phyloP scores from a whole-genome alignment of 2,888 invertebrate species.

The Monochamus alternatus region DNA sequence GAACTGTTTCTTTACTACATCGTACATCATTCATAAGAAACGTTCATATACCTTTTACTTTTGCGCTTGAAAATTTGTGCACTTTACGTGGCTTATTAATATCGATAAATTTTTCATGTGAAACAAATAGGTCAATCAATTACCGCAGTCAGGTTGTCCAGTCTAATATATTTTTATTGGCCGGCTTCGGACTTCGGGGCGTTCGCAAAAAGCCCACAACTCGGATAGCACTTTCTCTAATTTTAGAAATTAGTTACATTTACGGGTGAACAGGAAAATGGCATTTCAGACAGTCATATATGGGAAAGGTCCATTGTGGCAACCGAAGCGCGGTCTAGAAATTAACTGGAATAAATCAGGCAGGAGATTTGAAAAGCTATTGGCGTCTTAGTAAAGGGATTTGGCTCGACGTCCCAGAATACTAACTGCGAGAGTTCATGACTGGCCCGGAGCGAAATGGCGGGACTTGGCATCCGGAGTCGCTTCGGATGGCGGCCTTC shows the following conservation, averaged over 20 bases:
- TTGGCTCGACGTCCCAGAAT: constrained; percentile 58
- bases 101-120: neutral
- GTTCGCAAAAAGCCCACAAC: constrained; percentile 24
- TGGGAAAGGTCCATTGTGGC: constrained; percentile 46
- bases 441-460: constrained; percentile 56
- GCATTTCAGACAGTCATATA: constrained; percentile 47
- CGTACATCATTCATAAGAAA: neutral
- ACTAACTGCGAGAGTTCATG: constrained; percentile 50
- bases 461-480: constrained; percentile 59
- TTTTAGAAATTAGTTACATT: constrained; percentile 49
- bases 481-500: constrained; percentile 57
- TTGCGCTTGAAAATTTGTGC: neutral
- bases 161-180: constrained; percentile 31
- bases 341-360: constrained; percentile 67
- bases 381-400: constrained; percentile 60
- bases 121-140: constrained; percentile 12
- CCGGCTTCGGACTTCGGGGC: neutral
- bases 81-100: neutral
- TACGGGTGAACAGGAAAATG: constrained; percentile 31
- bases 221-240: constrained; percentile 48
- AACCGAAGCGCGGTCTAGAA: constrained; percentile 53
- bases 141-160: neutral
- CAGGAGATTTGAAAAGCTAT: constrained; percentile 64
- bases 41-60: neutral
- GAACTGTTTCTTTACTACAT: neutral